phyloP scores from a whole-genome alignment of 2,888 invertebrate species.

The Latrodectus hesperus region DNA sequence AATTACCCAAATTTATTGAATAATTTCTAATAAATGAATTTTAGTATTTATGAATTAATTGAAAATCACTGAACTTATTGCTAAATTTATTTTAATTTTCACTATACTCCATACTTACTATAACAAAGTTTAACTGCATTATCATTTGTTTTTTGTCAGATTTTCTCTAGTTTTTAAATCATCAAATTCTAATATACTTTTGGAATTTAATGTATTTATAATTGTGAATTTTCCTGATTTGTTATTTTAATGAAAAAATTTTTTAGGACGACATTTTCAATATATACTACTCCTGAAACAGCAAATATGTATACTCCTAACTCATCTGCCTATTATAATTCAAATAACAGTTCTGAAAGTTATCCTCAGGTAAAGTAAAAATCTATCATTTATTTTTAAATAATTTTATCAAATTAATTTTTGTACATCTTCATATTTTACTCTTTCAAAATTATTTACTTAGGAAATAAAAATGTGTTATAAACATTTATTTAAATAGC shows the following conservation, averaged over 20 bases:
- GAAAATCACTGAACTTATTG: too few species aligned
- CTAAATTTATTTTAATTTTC: too few species aligned
- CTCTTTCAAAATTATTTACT: too few species aligned
- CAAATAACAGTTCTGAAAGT: slow-evolving; percentile 53
- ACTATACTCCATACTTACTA: too few species aligned
- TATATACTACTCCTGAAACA: slow-evolving; percentile 57
- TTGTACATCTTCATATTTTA: not conserved
- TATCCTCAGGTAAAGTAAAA: slow-evolving; percentile 54
- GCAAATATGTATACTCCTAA: slow-evolving; percentile 62
- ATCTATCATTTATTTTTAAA: slow-evolving; percentile 14
- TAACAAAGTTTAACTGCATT: too few species aligned
- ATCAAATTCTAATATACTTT: not conserved
- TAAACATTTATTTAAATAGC: too few species aligned
- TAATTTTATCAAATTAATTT: not conserved
- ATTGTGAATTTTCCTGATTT: too few species aligned
- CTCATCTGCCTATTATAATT: slow-evolving; percentile 58
- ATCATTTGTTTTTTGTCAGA: too few species aligned
- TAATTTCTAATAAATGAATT: too few species aligned
- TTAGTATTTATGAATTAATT: too few species aligned
- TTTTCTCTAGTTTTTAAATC: not conserved
- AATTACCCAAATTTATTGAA: too few species aligned
- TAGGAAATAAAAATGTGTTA: too few species aligned
- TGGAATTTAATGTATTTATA: not conserved
- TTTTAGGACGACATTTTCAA: slow-evolving; percentile 63
- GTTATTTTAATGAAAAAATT: not conserved